phyloP scores from a whole-genome alignment of 2,888 invertebrate species.

The Caenorhabditis doughertyi region DNA sequence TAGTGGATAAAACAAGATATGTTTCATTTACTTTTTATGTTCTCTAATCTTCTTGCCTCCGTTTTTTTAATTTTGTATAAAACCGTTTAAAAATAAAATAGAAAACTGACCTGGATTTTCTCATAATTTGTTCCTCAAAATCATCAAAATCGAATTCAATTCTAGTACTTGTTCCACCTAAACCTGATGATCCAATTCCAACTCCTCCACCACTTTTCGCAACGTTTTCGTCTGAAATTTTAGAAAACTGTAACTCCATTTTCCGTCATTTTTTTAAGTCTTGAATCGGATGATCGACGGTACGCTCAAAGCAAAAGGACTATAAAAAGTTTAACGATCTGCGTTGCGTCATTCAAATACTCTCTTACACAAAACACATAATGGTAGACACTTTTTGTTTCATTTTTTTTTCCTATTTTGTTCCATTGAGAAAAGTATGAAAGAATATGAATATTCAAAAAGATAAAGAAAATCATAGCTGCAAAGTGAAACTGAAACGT shows the following conservation, averaged over 20 bases:
- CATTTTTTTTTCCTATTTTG: conserved; percentile 33
- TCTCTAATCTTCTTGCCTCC: neutral
- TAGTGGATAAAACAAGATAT: conserved; percentile 22
- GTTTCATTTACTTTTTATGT: conserved; percentile 4
- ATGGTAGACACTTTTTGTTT: conserved; percentile 19
- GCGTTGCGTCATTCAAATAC: conserved; percentile 50
- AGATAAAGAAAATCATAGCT: conserved; percentile 26
- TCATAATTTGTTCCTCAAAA: conserved; percentile 53
- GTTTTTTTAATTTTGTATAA: neutral
- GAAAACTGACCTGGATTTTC: conserved; percentile 58
- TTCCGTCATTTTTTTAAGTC: conserved; percentile 8
- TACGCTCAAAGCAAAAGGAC: conserved; percentile 51
- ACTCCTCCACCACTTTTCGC: conserved; percentile 4
- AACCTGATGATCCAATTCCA: neutral
- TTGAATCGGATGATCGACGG: conserved; percentile 51
- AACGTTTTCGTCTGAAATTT: conserved; percentile 44
- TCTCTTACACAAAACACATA: conserved; percentile 46
- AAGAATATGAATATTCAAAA: too few species aligned
- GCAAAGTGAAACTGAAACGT: conserved; percentile 44
- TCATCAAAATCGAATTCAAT: conserved; percentile 63
- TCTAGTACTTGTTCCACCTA: conserved; percentile 27
- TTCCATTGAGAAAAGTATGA: too few species aligned
- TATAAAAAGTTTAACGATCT: conserved; percentile 62
- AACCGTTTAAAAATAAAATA: conserved; percentile 12
- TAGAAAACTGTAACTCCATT: conserved; percentile 3